Percentiles rank a stretch among this genome's conserved stretches.
These are phyloP conservation scores for Pandion haliaetus DNA, from an alignment of 2,113 vertebrate species.

Conservation along the genomic window DNA sequence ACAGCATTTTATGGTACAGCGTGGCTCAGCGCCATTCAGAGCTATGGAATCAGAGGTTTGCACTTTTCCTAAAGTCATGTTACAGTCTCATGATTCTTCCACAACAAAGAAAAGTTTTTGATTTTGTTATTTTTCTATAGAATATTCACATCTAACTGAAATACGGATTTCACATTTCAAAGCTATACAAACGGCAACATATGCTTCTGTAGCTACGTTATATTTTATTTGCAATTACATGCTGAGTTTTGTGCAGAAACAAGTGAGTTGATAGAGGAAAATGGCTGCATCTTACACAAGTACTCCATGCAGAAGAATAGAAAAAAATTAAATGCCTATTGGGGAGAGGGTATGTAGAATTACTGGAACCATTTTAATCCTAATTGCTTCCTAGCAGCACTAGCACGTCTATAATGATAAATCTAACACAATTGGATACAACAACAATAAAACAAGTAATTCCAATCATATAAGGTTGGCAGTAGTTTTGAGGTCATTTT, in stretches of 20 bases:
- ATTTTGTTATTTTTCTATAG: background rate
- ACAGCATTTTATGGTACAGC: background rate
- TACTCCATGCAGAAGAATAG: background rate
- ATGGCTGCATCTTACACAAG: too few species aligned
- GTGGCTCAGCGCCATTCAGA: background rate
- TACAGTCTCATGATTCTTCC: background rate
- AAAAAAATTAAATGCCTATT: background rate
- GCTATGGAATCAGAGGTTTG: background rate
- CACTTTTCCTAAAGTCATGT: background rate
- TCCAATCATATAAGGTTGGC: background rate
- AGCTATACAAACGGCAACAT: background rate
- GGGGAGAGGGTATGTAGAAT: background rate
- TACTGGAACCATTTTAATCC: background rate
- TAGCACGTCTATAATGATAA: background rate
- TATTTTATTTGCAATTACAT: background rate
- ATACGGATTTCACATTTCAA: background rate
- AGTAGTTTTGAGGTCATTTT: constrained; percentile 49
- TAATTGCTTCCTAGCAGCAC: constrained; percentile 51
- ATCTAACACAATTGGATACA: background rate
- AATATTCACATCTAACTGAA: background rate
- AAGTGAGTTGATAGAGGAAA: too few species aligned
- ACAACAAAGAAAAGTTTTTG: background rate
- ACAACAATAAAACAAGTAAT: constrained; percentile 3
- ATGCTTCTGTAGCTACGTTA: background rate
- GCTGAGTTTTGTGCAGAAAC: background rate